phyloP scores from a whole-genome alignment of 2,113 vertebrate genomes.

The Peromyscus californicus region DNA sequence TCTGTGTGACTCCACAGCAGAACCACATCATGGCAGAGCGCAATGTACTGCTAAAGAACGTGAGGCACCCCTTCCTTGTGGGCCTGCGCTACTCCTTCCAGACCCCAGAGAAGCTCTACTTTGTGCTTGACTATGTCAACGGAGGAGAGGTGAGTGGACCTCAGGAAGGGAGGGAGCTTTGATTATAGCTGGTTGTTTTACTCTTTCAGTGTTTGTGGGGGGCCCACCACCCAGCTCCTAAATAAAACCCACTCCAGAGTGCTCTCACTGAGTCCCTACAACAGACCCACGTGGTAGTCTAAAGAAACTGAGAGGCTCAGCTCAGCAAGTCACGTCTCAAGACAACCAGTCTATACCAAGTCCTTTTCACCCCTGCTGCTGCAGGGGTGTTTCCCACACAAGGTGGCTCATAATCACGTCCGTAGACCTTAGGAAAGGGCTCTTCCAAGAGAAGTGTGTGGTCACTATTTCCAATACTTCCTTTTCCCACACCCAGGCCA shows the following conservation, averaged over 20 bases:
- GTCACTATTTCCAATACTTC: neutral
- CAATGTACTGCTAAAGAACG: conserved; percentile 96
- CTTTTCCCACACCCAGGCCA: neutral
- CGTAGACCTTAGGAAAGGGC: neutral
- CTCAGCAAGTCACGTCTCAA: neutral
- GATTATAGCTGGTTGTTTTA: no score
- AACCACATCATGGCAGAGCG: conserved; percentile 99
- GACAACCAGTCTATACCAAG: neutral
- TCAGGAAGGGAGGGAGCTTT: neutral
- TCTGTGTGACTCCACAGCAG: conserved; percentile 89
- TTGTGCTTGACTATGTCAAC: conserved; percentile 98
- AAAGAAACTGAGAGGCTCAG: neutral
- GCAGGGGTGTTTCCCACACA: neutral
- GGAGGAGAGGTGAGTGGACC: conserved; percentile 94
- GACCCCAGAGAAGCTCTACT: conserved; percentile 98
- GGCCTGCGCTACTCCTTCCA: conserved; percentile 99
- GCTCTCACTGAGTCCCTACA: neutral
- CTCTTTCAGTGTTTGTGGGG: no score
- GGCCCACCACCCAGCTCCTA: no score
- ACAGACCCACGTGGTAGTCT: conserved; percentile 13
- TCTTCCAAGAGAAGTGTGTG: neutral
- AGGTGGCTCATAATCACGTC: neutral
- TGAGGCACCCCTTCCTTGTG: conserved; percentile 97
- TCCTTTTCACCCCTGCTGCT: neutral
- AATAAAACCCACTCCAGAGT: neutral